Conservation (phyloP, 2,113 vertebrate genomes). For the Lagenorhynchus albirostris region DNA sequence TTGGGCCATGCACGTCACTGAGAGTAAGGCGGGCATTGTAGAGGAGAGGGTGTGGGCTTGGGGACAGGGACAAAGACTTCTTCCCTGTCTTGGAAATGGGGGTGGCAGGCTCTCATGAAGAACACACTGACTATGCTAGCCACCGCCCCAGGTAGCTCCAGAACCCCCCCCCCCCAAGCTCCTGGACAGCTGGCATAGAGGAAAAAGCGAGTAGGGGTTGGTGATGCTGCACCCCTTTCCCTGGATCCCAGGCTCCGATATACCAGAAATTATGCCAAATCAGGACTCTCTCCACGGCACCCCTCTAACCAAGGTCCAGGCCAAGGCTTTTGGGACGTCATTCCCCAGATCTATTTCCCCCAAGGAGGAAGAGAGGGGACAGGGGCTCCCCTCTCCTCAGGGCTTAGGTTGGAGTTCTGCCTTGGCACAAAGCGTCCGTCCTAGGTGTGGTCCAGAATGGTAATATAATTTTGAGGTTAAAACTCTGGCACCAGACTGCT, state of each 20-base stretch:
- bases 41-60: not conserved
- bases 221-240: not conserved
- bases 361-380: not conserved
- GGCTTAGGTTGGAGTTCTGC: not conserved
- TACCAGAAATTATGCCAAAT: not conserved
- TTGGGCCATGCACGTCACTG: not conserved
- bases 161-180: not conserved
- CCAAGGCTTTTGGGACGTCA: not conserved
- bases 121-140: not conserved
- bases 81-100: not conserved
- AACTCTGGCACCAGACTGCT: not conserved
- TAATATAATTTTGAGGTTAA: not conserved
- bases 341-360: not conserved
- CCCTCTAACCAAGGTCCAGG: not conserved
- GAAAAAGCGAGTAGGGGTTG: not conserved
- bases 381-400: not conserved
- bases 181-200: not conserved
- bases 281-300: not conserved
- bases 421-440: not conserved
- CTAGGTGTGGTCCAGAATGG: not conserved
- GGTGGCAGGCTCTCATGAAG: not conserved
- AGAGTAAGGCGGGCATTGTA: not conserved
- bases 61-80: not conserved
- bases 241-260: not conserved
- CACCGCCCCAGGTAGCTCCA: not conserved